phyloP scores from a whole-genome alignment of 2,113 vertebrate genomes.

The Phrynocephalus versicolor region DNA sequence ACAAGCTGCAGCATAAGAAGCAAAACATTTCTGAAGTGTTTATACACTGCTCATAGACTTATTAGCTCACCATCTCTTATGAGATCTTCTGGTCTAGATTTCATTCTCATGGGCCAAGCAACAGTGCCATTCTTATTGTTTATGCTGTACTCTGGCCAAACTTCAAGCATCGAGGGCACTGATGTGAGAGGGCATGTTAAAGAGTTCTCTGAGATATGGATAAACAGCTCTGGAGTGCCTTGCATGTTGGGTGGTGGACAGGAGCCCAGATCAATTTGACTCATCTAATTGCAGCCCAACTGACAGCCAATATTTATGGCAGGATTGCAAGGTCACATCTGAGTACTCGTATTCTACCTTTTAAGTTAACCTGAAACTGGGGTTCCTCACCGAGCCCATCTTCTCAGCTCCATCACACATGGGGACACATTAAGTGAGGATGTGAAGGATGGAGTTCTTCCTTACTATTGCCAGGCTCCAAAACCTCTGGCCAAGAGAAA shows the following conservation, averaged over 20 bases:
- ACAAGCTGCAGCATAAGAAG: not conserved
- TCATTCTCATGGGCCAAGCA: not conserved
- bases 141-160: conserved; percentile 16
- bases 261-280: conserved; percentile 12
- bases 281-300: not conserved
- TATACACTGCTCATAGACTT: not conserved
- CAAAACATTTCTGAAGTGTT: not conserved
- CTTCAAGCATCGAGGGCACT: not conserved
- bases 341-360: not conserved
- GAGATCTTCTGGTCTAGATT: conserved; percentile 2
- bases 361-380: not conserved
- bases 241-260: conserved; percentile 1
- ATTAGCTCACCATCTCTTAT: not conserved
- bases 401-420: too few relatives aligned
- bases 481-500: too few relatives aligned
- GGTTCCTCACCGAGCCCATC: too few relatives aligned
- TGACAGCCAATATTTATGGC: not conserved
- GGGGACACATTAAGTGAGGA: too few relatives aligned
- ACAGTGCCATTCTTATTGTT: conserved; percentile 5
- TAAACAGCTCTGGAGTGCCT: conserved; percentile 13
- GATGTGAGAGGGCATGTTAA: not conserved
- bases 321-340: not conserved
- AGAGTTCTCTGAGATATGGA: conserved; percentile 6
- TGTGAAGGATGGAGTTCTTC: too few relatives aligned
- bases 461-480: too few relatives aligned